phyloP scores from a whole-genome alignment of 1,140 invertebrate species.

The Panonychus citri region DNA sequence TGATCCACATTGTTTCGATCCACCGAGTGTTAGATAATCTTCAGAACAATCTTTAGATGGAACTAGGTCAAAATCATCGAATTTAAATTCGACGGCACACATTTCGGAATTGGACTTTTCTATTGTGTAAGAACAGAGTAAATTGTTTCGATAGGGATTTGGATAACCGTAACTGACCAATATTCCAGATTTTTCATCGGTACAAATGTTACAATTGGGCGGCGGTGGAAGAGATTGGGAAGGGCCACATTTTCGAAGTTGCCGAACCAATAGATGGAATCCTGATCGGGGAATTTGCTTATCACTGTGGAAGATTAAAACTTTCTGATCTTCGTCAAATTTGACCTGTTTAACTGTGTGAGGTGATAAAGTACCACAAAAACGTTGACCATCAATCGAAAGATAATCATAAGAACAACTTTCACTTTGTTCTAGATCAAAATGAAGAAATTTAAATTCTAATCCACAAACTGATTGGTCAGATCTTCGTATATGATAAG shows the following conservation, averaged over 20 bases:
- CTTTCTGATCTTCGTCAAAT: conserved; percentile 12
- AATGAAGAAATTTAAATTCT: conserved; percentile 15
- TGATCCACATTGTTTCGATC: conserved; percentile 13
- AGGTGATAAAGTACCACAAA: conserved; percentile 14
- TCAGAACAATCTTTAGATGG: conserved; percentile 12
- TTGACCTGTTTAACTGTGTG: conserved; percentile 11
- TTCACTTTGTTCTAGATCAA: conserved; percentile 14
- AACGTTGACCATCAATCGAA: conserved; percentile 16
- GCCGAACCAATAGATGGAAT: conserved; percentile 14
- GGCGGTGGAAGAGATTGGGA: not conserved
- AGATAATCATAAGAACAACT: conserved; percentile 17
- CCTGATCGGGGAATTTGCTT: conserved; percentile 12
- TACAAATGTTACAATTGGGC: conserved; percentile 6
- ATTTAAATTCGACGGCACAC: conserved; percentile 15
- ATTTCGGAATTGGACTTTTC: conserved; percentile 10
- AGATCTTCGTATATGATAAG: conserved; percentile 9
- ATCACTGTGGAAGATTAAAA: conserved; percentile 14
- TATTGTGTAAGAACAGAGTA: conserved; percentile 10
- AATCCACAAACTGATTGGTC: conserved; percentile 13
- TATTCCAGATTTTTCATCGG: not conserved
- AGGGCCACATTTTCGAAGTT: conserved; percentile 13
- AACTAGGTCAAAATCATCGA: conserved; percentile 16
- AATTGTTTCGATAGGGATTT: conserved; percentile 9
- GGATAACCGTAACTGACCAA: conserved; percentile 8
- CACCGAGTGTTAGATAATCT: conserved; percentile 14